These are phyloP conservation scores for Serripes groenlandicus DNA, from an alignment of 2,888 invertebrate species.

Conservation along the genomic window DNA sequence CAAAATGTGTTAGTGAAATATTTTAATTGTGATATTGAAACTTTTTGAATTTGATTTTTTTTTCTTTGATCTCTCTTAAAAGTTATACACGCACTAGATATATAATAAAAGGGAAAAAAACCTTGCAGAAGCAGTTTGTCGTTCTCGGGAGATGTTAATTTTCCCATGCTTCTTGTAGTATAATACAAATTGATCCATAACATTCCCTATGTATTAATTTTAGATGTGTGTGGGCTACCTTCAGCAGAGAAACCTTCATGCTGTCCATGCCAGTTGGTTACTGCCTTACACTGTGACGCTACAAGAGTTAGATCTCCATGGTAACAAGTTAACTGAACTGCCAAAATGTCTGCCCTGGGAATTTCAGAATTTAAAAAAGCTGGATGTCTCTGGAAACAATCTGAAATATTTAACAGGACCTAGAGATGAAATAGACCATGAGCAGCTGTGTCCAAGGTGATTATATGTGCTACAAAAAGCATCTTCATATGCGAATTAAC, in stretches of 20 bases:
- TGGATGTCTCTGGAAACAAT: slow-evolving; percentile 69
- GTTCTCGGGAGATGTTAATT: too few species aligned
- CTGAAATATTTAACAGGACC: slow-evolving; percentile 50
- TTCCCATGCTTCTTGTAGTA: too few species aligned
- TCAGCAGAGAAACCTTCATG: slow-evolving; percentile 45
- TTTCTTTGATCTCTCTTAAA: too few species aligned
- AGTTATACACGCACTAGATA: too few species aligned
- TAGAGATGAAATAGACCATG: slow-evolving; percentile 14
- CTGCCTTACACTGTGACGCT: slow-evolving; percentile 53
- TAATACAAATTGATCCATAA: too few species aligned
- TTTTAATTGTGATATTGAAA: too few species aligned
- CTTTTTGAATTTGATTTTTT: too few species aligned
- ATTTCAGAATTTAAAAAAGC: slow-evolving; percentile 64
- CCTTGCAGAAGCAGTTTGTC: too few species aligned
- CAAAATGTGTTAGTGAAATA: too few species aligned
- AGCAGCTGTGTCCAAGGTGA: slow-evolving; percentile 65
- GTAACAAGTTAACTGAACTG: slow-evolving; percentile 69
- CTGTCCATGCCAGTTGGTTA: slow-evolving; percentile 70
- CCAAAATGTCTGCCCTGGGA: slow-evolving; percentile 76
- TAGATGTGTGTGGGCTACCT: slow-evolving; percentile 51
- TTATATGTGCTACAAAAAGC: too few species aligned
- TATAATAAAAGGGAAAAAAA: too few species aligned
- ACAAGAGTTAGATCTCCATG: slow-evolving; percentile 68
- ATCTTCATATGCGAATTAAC: too few species aligned
- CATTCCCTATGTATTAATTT: slow-evolving; percentile 24